Percentiles rank a stretch among this genome's conserved stretches.
Conservation (phyloP, 2,797 vertebrate species). For the Anniella stebbinsi region DNA sequence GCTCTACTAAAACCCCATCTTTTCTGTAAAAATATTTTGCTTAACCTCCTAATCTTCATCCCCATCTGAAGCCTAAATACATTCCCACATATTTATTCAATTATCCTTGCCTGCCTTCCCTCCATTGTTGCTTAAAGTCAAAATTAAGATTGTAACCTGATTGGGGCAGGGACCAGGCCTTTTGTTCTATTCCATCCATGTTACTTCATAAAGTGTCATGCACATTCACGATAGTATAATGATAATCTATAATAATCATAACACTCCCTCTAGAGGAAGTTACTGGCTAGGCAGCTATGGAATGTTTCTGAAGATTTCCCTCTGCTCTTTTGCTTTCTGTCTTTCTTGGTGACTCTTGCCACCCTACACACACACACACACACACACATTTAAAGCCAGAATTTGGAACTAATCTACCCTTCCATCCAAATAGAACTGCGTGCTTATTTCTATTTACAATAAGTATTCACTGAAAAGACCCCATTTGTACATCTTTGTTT, state of each 20-base stretch:
- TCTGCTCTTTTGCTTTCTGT: neutral
- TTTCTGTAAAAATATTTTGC: neutral
- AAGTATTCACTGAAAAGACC: neutral
- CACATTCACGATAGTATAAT: neutral
- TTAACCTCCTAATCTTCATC: neutral
- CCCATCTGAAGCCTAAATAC: too few relatives aligned
- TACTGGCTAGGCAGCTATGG: neutral
- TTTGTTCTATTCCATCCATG: too few relatives aligned
- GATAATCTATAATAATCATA: slow-evolving; percentile 8
- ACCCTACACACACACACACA: too few relatives aligned
- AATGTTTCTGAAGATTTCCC: neutral
- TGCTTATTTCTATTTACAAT: neutral
- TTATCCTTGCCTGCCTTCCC: neutral
- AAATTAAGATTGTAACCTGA: neutral
- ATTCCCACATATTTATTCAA: neutral
- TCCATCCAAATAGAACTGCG: neutral
- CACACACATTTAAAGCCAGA: neutral
- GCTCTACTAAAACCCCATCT: neutral
- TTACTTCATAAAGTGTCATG: neutral
- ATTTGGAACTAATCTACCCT: neutral
- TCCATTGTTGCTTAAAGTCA: neutral
- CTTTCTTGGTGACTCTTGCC: neutral
- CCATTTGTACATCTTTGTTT: neutral
- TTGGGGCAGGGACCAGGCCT: neutral
- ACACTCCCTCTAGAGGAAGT: slow-evolving; percentile 16